Evolutionary conservation across 2,113 vertebrate species (phyloP).

Genomic region (Eonycteris spelaea): DNA sequence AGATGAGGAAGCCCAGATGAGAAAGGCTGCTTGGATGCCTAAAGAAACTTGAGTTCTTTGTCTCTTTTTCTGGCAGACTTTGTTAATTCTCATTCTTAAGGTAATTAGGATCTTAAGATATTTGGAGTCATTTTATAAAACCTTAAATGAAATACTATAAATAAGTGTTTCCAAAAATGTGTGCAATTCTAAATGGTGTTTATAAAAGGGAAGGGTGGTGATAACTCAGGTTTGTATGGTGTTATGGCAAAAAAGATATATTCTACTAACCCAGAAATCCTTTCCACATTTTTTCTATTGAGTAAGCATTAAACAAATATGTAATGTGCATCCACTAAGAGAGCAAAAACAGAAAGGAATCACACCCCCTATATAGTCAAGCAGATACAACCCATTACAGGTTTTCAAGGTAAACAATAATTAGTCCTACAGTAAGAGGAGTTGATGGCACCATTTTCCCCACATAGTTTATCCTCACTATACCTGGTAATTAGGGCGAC

Average conservation of each 20-base stretch:
- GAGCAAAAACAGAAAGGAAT: background rate
- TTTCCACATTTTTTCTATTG: background rate
- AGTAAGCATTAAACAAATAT: background rate
- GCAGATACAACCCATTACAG: background rate
- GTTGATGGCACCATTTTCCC: background rate
- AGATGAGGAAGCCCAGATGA: background rate
- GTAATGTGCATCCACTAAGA: background rate
- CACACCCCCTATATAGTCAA: accelerated
- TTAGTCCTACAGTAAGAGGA: background rate
- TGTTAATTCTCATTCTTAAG: background rate
- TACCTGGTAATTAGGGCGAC: background rate
- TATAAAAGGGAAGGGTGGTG: accelerated
- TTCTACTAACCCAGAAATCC: background rate
- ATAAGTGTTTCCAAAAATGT: background rate
- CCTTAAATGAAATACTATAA: background rate
- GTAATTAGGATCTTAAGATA: background rate
- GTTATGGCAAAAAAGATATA: background rate
- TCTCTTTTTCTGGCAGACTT: background rate
- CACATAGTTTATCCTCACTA: background rate
- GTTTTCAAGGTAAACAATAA: background rate
- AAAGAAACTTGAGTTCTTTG: background rate
- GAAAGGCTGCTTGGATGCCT: background rate
- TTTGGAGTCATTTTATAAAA: slow-evolving; percentile 7
- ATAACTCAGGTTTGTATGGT: background rate
- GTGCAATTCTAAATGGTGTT: background rate